Percentiles rank a stretch among this genome's conserved stretches.
Evolutionary conservation across 2,113 vertebrate species (phyloP).

Genomic region (Alligator mississippiensis): DNA sequence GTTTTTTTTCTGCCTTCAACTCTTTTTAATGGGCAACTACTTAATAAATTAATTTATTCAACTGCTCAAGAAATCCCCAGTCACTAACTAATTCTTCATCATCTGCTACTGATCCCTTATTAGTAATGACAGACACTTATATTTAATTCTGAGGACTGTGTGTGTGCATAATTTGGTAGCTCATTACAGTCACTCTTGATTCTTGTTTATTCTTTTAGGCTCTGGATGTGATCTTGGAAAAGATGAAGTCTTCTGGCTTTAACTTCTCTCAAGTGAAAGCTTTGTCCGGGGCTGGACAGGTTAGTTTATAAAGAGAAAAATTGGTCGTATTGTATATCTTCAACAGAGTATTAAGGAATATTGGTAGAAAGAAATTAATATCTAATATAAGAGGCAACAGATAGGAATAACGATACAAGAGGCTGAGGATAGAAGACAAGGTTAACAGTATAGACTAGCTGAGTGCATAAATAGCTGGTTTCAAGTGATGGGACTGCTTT

Average conservation of each 20-base stretch:
- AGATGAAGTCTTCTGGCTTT: conserved; percentile 87
- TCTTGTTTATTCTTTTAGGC: conserved; percentile 82
- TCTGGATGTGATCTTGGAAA: conserved; percentile 89
- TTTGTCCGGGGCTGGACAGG: conserved; percentile 95
- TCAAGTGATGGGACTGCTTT: neutral
- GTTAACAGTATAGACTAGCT: neutral
- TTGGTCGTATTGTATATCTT: neutral
- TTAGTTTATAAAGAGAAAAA: conserved; percentile 61
- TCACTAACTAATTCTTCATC: conserved; percentile 21
- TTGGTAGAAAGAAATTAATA: neutral
- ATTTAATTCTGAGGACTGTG: conserved; percentile 8
- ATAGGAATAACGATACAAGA: neutral
- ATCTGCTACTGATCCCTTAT: conserved; percentile 21
- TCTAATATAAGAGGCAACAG: neutral
- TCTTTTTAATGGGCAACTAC: conserved; percentile 14
- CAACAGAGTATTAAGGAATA: neutral
- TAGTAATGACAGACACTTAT: neutral
- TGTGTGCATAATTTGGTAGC: conserved; percentile 29
- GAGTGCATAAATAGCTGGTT: neutral
- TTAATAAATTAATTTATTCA: conserved; percentile 31
- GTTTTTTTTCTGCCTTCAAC: neutral
- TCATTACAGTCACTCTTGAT: neutral
- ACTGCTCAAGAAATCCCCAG: conserved; percentile 25
- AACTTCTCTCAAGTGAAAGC: conserved; percentile 87
- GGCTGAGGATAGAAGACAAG: neutral